These are phyloP conservation scores for Prunella himalayana DNA, from an alignment of 2,113 vertebrate genomes.

Conservation along the genomic window DNA sequence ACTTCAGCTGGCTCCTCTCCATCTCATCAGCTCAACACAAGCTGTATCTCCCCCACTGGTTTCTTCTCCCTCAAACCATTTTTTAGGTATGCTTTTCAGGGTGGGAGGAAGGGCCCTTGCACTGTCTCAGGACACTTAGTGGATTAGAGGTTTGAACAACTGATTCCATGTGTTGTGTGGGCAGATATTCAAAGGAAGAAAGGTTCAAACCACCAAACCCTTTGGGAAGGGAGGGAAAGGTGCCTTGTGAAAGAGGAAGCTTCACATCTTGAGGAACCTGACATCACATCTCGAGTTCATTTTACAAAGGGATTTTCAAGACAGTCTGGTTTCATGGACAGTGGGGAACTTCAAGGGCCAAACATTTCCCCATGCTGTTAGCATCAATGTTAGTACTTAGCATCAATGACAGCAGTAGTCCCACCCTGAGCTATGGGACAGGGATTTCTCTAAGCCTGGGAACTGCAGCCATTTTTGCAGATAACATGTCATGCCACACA, in stretches of 20 bases:
- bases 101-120: not conserved
- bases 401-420: not conserved
- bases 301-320: not conserved
- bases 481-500: not conserved
- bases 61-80: not conserved
- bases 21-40: not conserved
- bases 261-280: rapidly evolving
- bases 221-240: not conserved
- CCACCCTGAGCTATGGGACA: not conserved
- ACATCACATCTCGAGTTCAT: not conserved
- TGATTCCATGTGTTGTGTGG: not conserved
- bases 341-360: not conserved
- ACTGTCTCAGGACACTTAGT: not conserved
- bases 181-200: not conserved
- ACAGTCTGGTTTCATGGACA: not conserved
- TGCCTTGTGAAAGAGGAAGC: not conserved
- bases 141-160: not conserved
- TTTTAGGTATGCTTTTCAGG: not conserved
- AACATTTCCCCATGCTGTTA: not conserved
- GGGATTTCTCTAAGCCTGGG: not conserved
- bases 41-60: not conserved
- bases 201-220: not conserved
- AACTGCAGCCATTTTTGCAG: not conserved
- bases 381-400: not conserved
- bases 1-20: not conserved